Percentiles rank a stretch among this genome's conserved stretches.
Evolutionary conservation across 1,140 invertebrate species (phyloP).

Genomic region (Ladona fulva): DNA sequence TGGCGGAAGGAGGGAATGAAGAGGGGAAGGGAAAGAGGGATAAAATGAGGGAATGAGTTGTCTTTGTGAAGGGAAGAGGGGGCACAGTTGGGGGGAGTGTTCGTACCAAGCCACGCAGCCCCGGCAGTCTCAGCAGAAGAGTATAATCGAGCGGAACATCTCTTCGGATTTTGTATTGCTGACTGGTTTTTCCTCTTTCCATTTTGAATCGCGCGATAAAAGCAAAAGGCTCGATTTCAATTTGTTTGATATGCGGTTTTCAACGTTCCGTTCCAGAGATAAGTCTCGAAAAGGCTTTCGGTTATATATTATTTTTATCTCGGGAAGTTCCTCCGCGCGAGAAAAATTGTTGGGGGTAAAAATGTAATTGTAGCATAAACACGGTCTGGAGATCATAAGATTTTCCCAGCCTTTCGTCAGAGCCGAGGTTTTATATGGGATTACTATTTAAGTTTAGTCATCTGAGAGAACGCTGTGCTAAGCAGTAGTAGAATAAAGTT

Average conservation of each 20-base stretch:
- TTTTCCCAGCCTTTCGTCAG: too few species aligned
- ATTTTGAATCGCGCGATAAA: slow-evolving; percentile 1
- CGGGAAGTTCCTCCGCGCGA: neutral
- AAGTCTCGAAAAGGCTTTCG: neutral
- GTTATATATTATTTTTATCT: neutral
- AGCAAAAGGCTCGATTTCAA: neutral
- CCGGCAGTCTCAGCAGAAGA: neutral
- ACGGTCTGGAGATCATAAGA: too few species aligned
- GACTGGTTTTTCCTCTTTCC: neutral
- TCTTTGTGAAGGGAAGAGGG: neutral
- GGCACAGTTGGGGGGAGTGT: neutral
- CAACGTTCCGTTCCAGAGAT: neutral
- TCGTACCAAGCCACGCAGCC: neutral
- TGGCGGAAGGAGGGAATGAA: neutral
- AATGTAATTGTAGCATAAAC: too few species aligned
- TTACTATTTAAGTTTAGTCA: too few species aligned
- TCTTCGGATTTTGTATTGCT: neutral
- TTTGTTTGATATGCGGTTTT: slow-evolving; percentile 10
- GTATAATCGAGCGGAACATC: slow-evolving; percentile 4
- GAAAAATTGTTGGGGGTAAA: too few species aligned
- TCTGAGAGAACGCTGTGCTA: too few species aligned
- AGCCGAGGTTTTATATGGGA: too few species aligned
- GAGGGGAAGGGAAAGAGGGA: neutral
- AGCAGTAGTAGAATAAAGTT: too few species aligned
- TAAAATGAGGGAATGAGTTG: neutral